Conservation (phyloP, 1,140 invertebrate genomes). For the Hylaeus volcanicus region DNA sequence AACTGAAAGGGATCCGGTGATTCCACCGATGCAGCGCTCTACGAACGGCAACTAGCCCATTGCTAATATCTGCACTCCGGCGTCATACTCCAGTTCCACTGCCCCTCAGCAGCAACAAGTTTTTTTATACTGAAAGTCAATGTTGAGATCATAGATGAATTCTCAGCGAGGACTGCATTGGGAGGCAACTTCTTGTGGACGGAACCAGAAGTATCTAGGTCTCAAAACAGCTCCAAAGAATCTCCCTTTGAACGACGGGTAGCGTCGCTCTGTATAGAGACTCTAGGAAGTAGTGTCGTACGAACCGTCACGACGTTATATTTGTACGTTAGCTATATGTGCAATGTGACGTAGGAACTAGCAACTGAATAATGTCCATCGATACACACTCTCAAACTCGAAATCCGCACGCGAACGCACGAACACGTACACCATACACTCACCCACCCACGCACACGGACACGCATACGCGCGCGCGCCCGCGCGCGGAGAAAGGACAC, state of each 20-base stretch:
- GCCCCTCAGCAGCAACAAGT: slow-evolving; percentile 72
- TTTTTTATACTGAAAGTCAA: slow-evolving; percentile 76
- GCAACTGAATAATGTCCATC: slow-evolving; percentile 63
- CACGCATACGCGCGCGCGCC: slow-evolving; percentile 6
- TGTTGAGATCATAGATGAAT: slow-evolving; percentile 6
- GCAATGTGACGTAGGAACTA: slow-evolving; percentile 72
- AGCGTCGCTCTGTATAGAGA: slow-evolving; percentile 77
- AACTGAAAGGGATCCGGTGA: slow-evolving; percentile 84
- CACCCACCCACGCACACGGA: slow-evolving; percentile 38
- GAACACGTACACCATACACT: slow-evolving; percentile 55
- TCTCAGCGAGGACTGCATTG: background rate
- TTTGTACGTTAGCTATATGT: slow-evolving; percentile 78
- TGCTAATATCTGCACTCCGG: slow-evolving; percentile 41
- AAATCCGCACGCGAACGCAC: slow-evolving; percentile 30
- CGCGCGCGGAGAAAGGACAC: slow-evolving; percentile 47
- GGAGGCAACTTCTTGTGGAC: background rate
- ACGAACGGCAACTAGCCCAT: slow-evolving; percentile 81
- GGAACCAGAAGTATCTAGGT: slow-evolving; percentile 4
- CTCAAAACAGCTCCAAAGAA: slow-evolving; percentile 52
- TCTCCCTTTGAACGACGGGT: slow-evolving; percentile 67
- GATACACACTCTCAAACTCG: slow-evolving; percentile 16
- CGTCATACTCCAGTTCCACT: slow-evolving; percentile 75
- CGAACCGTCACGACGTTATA: slow-evolving; percentile 73
- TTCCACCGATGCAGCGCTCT: slow-evolving; percentile 79
- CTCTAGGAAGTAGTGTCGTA: slow-evolving; percentile 76